phyloP scores from a whole-genome alignment of 2,113 vertebrate species.

The Illadopsis cleaveri region DNA sequence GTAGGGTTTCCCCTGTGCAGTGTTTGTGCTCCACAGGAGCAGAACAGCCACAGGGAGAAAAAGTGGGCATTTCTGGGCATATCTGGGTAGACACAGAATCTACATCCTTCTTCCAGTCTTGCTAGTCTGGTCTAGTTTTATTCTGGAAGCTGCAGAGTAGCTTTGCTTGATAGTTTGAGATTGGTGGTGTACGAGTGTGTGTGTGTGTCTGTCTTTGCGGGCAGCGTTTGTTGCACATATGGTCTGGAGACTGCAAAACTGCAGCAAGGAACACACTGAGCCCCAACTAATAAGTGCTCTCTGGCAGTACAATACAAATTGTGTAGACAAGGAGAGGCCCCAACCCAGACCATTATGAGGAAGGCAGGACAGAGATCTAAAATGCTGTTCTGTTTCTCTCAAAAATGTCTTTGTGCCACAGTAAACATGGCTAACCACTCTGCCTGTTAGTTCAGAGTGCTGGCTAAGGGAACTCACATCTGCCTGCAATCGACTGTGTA shows the following conservation, averaged over 20 bases:
- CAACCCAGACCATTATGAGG: background rate
- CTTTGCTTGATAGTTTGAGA: background rate
- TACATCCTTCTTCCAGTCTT: background rate
- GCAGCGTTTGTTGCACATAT: background rate
- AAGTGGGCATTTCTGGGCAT: background rate
- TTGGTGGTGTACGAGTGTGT: background rate
- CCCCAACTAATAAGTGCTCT: background rate
- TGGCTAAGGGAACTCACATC: conserved; percentile 8
- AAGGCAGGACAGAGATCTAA: background rate
- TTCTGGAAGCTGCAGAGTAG: background rate
- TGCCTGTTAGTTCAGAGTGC: background rate
- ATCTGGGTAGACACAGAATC: background rate
- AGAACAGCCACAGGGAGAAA: rapidly evolving
- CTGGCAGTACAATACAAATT: background rate
- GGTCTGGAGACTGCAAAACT: background rate
- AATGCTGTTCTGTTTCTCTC: background rate
- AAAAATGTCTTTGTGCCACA: background rate
- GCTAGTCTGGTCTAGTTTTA: background rate
- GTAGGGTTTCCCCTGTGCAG: rapidly evolving
- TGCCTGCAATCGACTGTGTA: background rate
- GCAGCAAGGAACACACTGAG: background rate
- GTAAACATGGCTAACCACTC: background rate
- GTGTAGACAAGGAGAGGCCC: background rate
- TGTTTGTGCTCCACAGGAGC: background rate
- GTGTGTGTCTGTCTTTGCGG: background rate